Evolutionary conservation across 1,140 invertebrate species (phyloP).

Genomic region (Drosophila sucinea): DNA sequence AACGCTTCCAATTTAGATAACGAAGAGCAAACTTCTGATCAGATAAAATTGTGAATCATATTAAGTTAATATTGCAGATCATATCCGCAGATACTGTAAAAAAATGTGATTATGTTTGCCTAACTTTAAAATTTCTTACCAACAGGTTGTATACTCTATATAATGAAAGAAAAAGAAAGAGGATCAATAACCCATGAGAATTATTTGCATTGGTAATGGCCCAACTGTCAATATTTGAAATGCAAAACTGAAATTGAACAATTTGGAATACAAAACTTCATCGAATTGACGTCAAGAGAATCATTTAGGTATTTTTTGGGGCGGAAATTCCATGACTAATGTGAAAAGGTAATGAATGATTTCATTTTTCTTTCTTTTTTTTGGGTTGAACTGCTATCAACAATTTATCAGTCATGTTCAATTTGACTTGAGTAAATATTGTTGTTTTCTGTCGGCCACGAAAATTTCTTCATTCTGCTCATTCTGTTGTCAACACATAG

Average conservation of each 20-base stretch:
- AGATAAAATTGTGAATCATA: too few species aligned
- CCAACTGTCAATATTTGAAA: constrained; percentile 5
- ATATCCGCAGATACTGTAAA: too few species aligned
- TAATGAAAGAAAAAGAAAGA: not conserved
- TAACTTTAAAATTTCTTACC: not conserved
- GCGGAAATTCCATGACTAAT: constrained; percentile 51
- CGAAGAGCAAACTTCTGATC: too few species aligned
- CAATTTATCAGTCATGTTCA: constrained; percentile 26
- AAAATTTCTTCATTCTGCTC: constrained; percentile 10
- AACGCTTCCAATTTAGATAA: too few species aligned
- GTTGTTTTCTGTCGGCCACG: not conserved
- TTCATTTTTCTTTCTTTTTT: not conserved
- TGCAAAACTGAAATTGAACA: constrained; percentile 12
- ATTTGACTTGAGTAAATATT: constrained; percentile 14
- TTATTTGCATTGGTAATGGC: constrained; percentile 53
- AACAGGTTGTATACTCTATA: not conserved
- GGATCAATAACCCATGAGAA: constrained; percentile 50
- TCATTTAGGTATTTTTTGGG: not conserved
- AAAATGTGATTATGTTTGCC: too few species aligned
- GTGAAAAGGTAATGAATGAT: constrained; percentile 21
- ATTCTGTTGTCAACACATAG: constrained; percentile 30
- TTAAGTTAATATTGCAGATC: too few species aligned
- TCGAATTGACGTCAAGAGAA: constrained; percentile 64
- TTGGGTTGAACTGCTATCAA: constrained; percentile 34
- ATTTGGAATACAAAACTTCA: constrained; percentile 17